phyloP scores from a whole-genome alignment of 1,140 invertebrate genomes.

The Caenorhabditis elegans region WBcel235 BX284606.5:12020501-12021000 shows the following conservation, averaged over 20 bases:
- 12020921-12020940: too few relatives aligned
- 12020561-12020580: neutral
- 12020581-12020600: neutral
- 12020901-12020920: neutral
- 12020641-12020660: slow-evolving; percentile 46
- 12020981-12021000: slow-evolving; percentile 6
- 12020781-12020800: too few relatives aligned
- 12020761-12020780: slow-evolving; percentile 53
- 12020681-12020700: slow-evolving; percentile 55
- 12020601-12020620: neutral
- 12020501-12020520: too few relatives aligned
- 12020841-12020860: neutral
- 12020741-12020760: slow-evolving; percentile 54
- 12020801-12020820: neutral
- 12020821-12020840: neutral
- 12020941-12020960: too few relatives aligned
- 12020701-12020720: slow-evolving; percentile 47
- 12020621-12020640: slow-evolving; percentile 38
- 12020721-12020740: slow-evolving; percentile 53
- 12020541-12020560: too few relatives aligned
- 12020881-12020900: neutral
- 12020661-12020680: slow-evolving; percentile 53
- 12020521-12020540: too few relatives aligned
- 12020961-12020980: too few relatives aligned
- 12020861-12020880: neutral